Percentiles rank a stretch among this genome's conserved stretches.
Evolutionary conservation across 2,113 vertebrate species (phyloP).

Genomic region (Spea bombifrons): DNA sequence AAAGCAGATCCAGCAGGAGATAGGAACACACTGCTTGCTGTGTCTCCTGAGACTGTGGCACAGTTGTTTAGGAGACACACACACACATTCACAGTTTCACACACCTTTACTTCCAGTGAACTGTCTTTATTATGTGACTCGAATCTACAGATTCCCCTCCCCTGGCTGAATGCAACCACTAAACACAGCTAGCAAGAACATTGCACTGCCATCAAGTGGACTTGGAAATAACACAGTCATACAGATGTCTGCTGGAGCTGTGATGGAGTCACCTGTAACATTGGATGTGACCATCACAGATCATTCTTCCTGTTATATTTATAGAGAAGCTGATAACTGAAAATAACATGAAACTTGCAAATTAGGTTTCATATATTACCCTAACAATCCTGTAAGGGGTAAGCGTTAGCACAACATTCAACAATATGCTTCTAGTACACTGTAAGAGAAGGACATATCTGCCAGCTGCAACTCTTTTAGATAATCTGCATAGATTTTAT

Average conservation of each 20-base stretch:
- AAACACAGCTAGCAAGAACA: not conserved
- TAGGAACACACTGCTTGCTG: conserved; percentile 1
- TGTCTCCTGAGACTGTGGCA: conserved; percentile 4
- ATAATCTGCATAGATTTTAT: too few species aligned
- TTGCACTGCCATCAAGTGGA: conserved; percentile 35
- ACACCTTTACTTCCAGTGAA: conserved; percentile 45
- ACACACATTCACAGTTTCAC: conserved; percentile 9
- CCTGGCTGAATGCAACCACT: conserved; percentile 23
- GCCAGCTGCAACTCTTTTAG: too few species aligned
- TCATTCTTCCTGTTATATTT: not conserved
- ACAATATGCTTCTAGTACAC: too few species aligned
- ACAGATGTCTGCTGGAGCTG: not conserved
- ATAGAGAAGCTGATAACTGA: too few species aligned
- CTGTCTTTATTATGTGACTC: conserved; percentile 45
- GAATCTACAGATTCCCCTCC: conserved; percentile 27
- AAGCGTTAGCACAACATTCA: too few species aligned
- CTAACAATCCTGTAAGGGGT: too few species aligned
- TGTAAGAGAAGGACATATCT: too few species aligned
- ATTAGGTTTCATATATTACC: too few species aligned
- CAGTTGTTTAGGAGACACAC: conserved; percentile 1
- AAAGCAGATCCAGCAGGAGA: conserved; percentile 19
- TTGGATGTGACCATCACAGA: not conserved
- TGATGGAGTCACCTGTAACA: not conserved
- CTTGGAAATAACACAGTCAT: conserved; percentile 16
- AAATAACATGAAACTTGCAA: too few species aligned